A percentile compares a stretch with the other conserved stretches of the same genome.
Conservation (phyloP, 2,113 vertebrate species). For the Leptobrachium ailaonicum region DNA sequence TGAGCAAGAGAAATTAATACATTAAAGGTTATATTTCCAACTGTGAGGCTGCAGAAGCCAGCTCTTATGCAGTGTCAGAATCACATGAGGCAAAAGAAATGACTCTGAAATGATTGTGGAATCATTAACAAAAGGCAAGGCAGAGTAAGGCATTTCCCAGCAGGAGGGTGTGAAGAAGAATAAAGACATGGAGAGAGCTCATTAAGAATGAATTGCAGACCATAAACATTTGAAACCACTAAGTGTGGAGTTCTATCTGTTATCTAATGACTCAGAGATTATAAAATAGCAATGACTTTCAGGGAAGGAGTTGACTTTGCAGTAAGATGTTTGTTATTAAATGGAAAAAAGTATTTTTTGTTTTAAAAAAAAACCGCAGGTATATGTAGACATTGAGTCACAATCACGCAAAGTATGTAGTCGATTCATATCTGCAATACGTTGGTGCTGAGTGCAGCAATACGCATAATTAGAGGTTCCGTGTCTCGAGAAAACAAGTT, state of each 20-base stretch:
- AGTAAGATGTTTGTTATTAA: constrained; percentile 73
- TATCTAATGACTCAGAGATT: constrained; percentile 88
- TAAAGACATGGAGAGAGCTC: constrained; percentile 84
- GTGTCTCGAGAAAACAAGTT: too few relatives aligned
- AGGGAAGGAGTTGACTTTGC: constrained; percentile 79
- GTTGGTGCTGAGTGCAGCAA: too few relatives aligned
- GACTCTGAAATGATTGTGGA: constrained; percentile 79
- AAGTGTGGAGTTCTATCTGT: constrained; percentile 84
- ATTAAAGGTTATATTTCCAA: constrained; percentile 86
- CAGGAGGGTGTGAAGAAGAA: constrained; percentile 78
- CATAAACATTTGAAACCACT: constrained; percentile 85
- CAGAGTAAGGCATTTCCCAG: constrained; percentile 83
- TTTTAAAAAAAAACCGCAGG: constrained; percentile 28
- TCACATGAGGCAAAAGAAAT: constrained; percentile 82
- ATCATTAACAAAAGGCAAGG: constrained; percentile 82
- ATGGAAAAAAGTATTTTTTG: constrained; percentile 59
- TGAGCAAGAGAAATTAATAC: constrained; percentile 86
- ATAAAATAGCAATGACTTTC: constrained; percentile 82
- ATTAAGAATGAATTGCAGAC: constrained; percentile 89
- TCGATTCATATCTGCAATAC: not conserved
- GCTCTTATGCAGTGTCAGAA: constrained; percentile 75
- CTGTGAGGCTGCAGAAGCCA: constrained; percentile 75
- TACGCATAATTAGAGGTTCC: too few relatives aligned
- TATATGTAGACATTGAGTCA: not conserved
- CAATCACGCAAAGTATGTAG: not conserved